Evolutionary conservation across 2,113 vertebrate genomes (phyloP), one percentile per base, ranked within the genome.

Genomic region (Andinoacara biseriatus): DNA sequence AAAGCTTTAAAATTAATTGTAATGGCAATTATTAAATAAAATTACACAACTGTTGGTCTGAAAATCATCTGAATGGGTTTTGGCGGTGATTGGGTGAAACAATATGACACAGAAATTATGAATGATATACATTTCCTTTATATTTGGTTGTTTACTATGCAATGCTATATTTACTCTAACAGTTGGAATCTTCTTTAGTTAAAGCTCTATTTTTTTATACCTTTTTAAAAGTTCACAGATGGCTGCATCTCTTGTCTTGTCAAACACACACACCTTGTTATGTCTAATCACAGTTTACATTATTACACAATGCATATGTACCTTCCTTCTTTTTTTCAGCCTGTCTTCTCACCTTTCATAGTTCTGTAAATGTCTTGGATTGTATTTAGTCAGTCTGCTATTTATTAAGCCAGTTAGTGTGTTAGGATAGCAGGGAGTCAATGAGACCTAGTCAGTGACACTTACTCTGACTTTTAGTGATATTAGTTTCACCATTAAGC

Each of bases 401-500:
- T 65, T 84, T 85, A 87, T 81, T 69, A 57, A 49, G 20, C 33
- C 80, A 76, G 52, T 90, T 76, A 62, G 38, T 84, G 7, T 20
- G 13, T 46, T 58, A n/a, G 35, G 49, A 75, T 65, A 59, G 33
- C 13, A 56, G 52, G 46, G 31, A 63, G 65, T 78, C 59, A 83
- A 26, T 58, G n/a, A 78, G 14, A 11, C 61, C 38, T 18, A 52
- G 58, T 65, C 79, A 38, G 35, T 38, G 62, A 82, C 49, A 80
- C 78, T 84, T 62, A 59, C 54, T 76, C 75, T 72, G 62, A 83
- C 76, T 80, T 78, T 84, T 52, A 74, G 59, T 76, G 60, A 29
- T 80, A 80, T 86, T 88, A 84, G 15, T 58, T 46, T 83, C 65
- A 57, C 78, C 43, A 77, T 81, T 87, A 83, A 81, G 56, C 67